phyloP scores from a whole-genome alignment of 2,113 vertebrate species.

The Perca fluviatilis region DNA sequence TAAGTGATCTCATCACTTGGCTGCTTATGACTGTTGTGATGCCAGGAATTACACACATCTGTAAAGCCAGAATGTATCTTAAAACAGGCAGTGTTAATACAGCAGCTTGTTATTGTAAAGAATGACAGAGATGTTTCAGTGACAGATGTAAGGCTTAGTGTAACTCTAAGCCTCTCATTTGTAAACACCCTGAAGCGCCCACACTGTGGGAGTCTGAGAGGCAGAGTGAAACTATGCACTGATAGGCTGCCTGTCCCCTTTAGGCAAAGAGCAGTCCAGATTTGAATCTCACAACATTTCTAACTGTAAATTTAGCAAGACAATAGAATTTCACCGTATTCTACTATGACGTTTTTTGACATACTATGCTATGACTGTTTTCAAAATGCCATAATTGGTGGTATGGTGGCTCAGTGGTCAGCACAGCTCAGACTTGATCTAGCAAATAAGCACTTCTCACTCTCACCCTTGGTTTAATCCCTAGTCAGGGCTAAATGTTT shows the following conservation, averaged over 20 bases:
- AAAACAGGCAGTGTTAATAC: conserved; percentile 32
- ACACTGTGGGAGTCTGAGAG: conserved; percentile 69
- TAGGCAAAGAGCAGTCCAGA: conserved; percentile 56
- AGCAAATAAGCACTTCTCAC: no score
- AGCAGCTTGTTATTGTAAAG: conserved; percentile 62
- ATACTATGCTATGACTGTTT: no score
- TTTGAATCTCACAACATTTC: conserved; percentile 52
- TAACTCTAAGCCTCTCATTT: conserved; percentile 75
- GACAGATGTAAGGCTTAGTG: conserved; percentile 72
- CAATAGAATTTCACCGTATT: conserved; percentile 34
- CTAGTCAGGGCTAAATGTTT: no score
- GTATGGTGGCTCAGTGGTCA: no score
- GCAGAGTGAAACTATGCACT: conserved; percentile 76
- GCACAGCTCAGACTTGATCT: no score
- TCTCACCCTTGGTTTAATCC: no score
- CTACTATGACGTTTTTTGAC: background rate
- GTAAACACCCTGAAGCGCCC: conserved; percentile 69
- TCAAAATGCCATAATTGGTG: no score
- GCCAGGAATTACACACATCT: conserved; percentile 22
- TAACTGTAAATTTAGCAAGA: conserved; percentile 55
- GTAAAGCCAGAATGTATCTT: conserved; percentile 28
- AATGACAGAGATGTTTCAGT: conserved; percentile 73
- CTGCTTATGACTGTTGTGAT: conserved; percentile 6
- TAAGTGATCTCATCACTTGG: background rate
- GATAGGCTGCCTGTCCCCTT: conserved; percentile 72